Base-by-base conservation (phyloP, 2,888 invertebrate species). In the Xestia sexstrigata region DNA sequence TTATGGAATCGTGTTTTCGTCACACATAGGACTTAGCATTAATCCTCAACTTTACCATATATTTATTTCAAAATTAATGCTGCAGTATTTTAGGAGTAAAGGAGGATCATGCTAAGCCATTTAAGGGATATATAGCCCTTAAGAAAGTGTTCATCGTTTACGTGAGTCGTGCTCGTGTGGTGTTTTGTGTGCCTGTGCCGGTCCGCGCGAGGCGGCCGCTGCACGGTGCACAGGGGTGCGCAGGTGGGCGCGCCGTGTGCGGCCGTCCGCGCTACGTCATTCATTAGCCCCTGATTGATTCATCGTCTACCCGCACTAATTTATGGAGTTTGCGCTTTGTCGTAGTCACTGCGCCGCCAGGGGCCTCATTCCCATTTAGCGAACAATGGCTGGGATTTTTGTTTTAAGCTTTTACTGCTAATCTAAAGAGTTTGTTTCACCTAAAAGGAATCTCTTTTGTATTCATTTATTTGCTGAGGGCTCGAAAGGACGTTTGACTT, bases 231-330 rank as follows among this genome's bases (percentile, higher is more conserved):
- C 9, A 70, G 80, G 71, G 68, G 63, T 70, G 76, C 52, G 69
- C 80, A 87, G 87, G 81, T 80, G 83, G 78, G 77, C 86, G 82
- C 94, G 83, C 93, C 89, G 94, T 95, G 95, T 95, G 95, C 92
- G 95, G 95, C 91, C 94, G 82, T 88, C 86, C 80, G 80, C 88
- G 84, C 88, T 88, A 84, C 89, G 87, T 93, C 93, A 92, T 93
- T 95, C 93, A 94, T 95, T 95, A 95, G 91, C 89, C 87, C 88
- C 92, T 95, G 95, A 96, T 95, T 96, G 96, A 96, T 96, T 96
- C 95, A 95, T 95, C 93, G 95, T 90, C 93, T 92, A 91, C 90
- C 92, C 91, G 89, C 89, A 91, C 93, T 92, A 96, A 96, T 95
- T 95, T 95, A 96, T 95, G 93, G 93, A 91, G 90, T 90, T 92